Conservation (phyloP, 1,140 invertebrate species). For the Bilobella aurantiaca region DNA sequence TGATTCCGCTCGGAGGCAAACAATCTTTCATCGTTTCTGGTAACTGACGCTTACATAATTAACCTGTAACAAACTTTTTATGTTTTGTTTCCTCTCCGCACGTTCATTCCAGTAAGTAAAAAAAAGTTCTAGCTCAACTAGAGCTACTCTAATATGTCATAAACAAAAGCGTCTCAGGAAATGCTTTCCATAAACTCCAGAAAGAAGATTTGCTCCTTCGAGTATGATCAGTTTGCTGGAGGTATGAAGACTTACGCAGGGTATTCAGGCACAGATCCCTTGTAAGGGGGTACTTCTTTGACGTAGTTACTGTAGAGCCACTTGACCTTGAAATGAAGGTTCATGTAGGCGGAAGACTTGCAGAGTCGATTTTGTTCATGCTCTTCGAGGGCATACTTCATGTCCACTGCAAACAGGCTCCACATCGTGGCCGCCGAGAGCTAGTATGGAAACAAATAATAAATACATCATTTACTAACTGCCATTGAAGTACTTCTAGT, state of each 20-base stretch:
- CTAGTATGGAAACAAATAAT: conserved; percentile 45
- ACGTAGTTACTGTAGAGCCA: conserved; percentile 98
- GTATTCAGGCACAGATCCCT: conserved; percentile 85
- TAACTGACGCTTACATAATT: not conserved
- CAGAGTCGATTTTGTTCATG: conserved; percentile 90
- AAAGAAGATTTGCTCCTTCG: too few species aligned
- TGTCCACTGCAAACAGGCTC: conserved; percentile 91
- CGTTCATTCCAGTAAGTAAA: too few species aligned
- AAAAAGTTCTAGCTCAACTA: too few species aligned
- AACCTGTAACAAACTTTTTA: not conserved
- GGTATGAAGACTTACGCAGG: conserved; percentile 66
- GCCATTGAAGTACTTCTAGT: not conserved
- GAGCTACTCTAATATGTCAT: too few species aligned
- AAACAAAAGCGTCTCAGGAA: too few species aligned
- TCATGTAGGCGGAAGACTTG: conserved; percentile 98
- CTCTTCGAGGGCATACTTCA: conserved; percentile 96
- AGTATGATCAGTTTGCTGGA: too few species aligned
- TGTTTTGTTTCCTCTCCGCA: not conserved
- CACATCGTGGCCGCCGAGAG: conserved; percentile 95
- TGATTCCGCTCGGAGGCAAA: not conserved
- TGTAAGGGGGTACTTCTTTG: conserved; percentile 93
- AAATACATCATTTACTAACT: conserved; percentile 8
- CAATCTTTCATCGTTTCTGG: too few species aligned
- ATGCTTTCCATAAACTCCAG: too few species aligned
- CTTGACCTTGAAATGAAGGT: conserved; percentile 98